Percentiles rank a stretch among this genome's conserved stretches.
phyloP scores from a whole-genome alignment of 2,888 invertebrate species.

The Cremastinae sp. region DNA sequence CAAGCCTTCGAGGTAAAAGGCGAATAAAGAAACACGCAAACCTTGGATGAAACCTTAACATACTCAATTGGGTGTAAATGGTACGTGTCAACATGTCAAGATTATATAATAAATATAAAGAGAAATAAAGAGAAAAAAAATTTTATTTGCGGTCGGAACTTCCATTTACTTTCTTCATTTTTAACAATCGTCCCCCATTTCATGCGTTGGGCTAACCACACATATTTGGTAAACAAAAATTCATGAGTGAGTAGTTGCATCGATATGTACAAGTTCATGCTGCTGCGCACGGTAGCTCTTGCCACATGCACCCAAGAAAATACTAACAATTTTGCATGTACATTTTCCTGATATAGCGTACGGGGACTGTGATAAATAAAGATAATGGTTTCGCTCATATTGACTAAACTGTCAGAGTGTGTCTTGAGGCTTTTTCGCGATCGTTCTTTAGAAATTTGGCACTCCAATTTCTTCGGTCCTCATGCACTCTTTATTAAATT shows the following conservation, averaged over 20 bases:
- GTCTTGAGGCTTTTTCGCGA: constrained; percentile 19
- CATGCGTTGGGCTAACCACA: not conserved
- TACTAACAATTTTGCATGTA: constrained; percentile 70
- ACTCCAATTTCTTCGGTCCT: no score
- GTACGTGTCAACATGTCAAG: constrained; percentile 71
- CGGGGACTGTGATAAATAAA: constrained; percentile 70
- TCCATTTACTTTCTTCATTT: constrained; percentile 15
- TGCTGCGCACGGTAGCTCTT: constrained; percentile 33
- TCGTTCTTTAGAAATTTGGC: no score
- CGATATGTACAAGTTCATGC: constrained; percentile 33
- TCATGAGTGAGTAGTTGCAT: not conserved
- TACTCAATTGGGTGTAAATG: constrained; percentile 70
- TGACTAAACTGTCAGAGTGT: constrained; percentile 45
- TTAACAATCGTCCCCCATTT: constrained; percentile 39
- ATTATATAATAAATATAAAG: constrained; percentile 53
- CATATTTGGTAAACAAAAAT: not conserved
- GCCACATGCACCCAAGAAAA: constrained; percentile 60
- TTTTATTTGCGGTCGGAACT: constrained; percentile 30
- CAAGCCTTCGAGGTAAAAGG: constrained; percentile 7
- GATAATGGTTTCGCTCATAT: constrained; percentile 63
- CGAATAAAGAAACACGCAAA: not conserved
- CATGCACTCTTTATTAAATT: no score
- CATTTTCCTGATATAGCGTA: constrained; percentile 65
- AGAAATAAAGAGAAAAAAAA: constrained; percentile 65
- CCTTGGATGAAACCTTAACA: constrained; percentile 54